Evolutionary conservation across 1,140 invertebrate genomes (phyloP), one percentile per base, ranked within the genome.

Genomic region (Cherax quadricarinatus): DNA sequence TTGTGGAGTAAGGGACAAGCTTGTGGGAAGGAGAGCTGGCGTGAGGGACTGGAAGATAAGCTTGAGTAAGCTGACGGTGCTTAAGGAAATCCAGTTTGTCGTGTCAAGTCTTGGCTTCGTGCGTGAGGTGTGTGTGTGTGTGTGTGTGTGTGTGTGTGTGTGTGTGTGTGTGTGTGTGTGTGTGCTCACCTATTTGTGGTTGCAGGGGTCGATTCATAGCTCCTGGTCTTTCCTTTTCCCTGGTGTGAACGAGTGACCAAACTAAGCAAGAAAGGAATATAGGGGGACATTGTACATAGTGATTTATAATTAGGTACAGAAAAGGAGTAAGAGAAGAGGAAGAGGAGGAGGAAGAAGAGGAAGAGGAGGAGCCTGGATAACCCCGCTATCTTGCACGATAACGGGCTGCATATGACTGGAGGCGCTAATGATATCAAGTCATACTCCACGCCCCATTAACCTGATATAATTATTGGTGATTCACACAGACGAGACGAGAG

Each of bases 401-500:
- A 89, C 79, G 30, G 57, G 79, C 78, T 60, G 79, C 79, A 89
- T 89, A 89, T 89, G 88, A 89, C 88, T 49, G 60, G 24, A 1
- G 41, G 53, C 49, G 18, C 60, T 83, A 89, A 89, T 89, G 88
- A 89, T 89, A 89, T 89, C 88, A 89, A 89, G 88, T 73, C 88
- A 89, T 89, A 83, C 88, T 41, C 24, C 79, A 73, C 88, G 88
- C 88, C 14, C 80, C 88, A 89, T 89, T 89, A 82, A 30, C 49
- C 80, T 82, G 79, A 89, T 89, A 83, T 41, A 89, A 89, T 89
- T 89, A 89, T 89, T 89, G 88, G 88, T 89, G 88, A 89, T 82
- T 82, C 88, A 89, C 88, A 57, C 88, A 89, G 88, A 89, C 83
- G 88, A 89, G 79, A 70, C 79, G 88, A 30, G 81, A 30, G 66